Base-by-base conservation (phyloP, 2,797 vertebrate genomes). In the Betta splendens region DNA sequence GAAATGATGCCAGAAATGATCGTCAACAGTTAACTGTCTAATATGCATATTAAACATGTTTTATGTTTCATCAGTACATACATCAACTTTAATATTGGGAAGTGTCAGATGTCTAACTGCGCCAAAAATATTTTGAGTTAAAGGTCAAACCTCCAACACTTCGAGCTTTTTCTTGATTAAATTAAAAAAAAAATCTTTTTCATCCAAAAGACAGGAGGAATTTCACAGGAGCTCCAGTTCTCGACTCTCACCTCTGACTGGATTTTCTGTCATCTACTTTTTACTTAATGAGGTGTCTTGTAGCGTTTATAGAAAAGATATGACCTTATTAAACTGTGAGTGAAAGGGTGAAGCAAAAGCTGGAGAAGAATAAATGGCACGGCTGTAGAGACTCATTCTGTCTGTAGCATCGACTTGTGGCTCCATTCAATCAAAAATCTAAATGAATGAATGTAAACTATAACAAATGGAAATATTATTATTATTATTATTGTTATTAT, bases 211-310 rank as follows among this genome's bases (percentile, higher is more conserved):
- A 52, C 47, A 62, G 31, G 69, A 60, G 37, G 52, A 69, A 64
- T 70, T 56, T 50, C 35, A 62, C 55, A 43, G 59, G 33, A 64
- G 46, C 53, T 53, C 23, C 56, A 51, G 31, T 35, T 46, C 45
- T 58, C 4, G 26, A 58, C 59, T 54, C 58, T 35, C 31, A 21
- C 40, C 52, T 70, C 52, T 37, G 47, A 74, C 57, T 64, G 74
- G 69, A 71, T 69, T 16, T 43, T 58, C 67, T 61, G 39, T 59
- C 55, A 83, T 75, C 76, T 51, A 65, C 42, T 71, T 78, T 69
- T 77, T 48, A 83, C 64, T 81, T 90, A 89, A 91, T 87, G 82
- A 90, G 85, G 79, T 86, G 82, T 86, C 87, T 87, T 88, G 87
- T 87, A 85, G 73, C 75, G 79, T 81, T 87, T 81, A 85, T 82